phyloP scores from a whole-genome alignment of 2,888 invertebrate genomes.

The Lasioglossum pauxillum region DNA sequence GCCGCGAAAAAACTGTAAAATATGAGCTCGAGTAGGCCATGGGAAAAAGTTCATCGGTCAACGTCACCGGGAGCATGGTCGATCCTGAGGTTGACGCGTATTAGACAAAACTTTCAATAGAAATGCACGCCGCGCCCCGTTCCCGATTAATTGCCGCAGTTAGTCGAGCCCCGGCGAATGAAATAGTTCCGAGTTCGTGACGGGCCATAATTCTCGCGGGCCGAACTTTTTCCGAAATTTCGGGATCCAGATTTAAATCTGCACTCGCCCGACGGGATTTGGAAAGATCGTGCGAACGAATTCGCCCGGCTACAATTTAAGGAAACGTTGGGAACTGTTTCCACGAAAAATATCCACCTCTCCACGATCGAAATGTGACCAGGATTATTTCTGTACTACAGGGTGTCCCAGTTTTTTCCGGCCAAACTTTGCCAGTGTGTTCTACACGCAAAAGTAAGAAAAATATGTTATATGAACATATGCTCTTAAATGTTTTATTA shows the following conservation, averaged over 20 bases:
- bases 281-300: not conserved
- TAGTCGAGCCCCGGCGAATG: not conserved
- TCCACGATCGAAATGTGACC: too few species aligned
- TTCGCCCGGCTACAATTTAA: not conserved
- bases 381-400: too few species aligned
- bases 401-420: too few species aligned
- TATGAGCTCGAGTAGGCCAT: not conserved
- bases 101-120: conserved; percentile 18
- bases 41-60: conserved; percentile 12
- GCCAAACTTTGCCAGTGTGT: too few species aligned
- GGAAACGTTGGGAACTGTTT: too few species aligned
- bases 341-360: too few species aligned
- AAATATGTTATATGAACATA: too few species aligned
- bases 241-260: not conserved
- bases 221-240: not conserved
- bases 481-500: too few species aligned
- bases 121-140: not conserved
- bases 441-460: too few species aligned
- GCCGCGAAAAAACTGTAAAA: not conserved
- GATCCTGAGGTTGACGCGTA: conserved; percentile 15
- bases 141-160: conserved; percentile 9
- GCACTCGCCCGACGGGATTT: not conserved
- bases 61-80: not conserved
- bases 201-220: not conserved
- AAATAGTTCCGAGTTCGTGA: conserved; percentile 10